phyloP scores from a whole-genome alignment of 1,140 invertebrate species.

The Uloborus diversus region DNA sequence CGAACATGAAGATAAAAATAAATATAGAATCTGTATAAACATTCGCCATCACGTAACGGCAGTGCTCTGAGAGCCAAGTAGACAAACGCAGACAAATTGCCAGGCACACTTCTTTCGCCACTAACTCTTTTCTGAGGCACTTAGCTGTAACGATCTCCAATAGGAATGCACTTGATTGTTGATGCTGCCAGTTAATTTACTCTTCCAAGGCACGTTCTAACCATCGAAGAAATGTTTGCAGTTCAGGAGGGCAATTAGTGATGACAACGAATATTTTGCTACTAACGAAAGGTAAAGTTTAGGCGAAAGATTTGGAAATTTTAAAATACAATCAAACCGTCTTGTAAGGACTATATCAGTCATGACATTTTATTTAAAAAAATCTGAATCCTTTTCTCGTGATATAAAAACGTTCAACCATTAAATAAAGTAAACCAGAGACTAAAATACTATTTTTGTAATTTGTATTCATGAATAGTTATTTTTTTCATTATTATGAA shows the following conservation, averaged over 20 bases:
- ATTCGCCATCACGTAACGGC: not conserved
- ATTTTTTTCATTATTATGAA: too few relatives aligned
- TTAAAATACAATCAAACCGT: too few relatives aligned
- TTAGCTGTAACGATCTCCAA: slow-evolving; percentile 12
- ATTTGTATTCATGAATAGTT: too few relatives aligned
- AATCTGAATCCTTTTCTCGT: too few relatives aligned
- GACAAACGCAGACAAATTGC: not conserved
- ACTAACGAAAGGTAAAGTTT: too few relatives aligned
- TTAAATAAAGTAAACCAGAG: too few relatives aligned
- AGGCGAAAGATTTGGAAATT: too few relatives aligned
- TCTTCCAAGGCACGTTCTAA: slow-evolving; percentile 1
- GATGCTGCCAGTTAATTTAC: slow-evolving; percentile 15
- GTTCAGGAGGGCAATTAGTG: slow-evolving; percentile 16
- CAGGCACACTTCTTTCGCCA: not conserved
- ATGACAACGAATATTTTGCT: not conserved
- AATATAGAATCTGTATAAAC: not conserved
- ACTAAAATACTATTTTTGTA: too few relatives aligned
- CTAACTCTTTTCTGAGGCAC: not conserved
- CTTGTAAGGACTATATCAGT: too few relatives aligned
- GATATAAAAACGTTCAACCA: too few relatives aligned
- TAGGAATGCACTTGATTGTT: not conserved
- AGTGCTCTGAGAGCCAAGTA: not conserved
- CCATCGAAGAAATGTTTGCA: slow-evolving; percentile 25
- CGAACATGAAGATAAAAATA: not conserved
- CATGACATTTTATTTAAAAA: too few relatives aligned